Conservation (phyloP, 2,888 invertebrate species). For the Metellina segmentata region DNA sequence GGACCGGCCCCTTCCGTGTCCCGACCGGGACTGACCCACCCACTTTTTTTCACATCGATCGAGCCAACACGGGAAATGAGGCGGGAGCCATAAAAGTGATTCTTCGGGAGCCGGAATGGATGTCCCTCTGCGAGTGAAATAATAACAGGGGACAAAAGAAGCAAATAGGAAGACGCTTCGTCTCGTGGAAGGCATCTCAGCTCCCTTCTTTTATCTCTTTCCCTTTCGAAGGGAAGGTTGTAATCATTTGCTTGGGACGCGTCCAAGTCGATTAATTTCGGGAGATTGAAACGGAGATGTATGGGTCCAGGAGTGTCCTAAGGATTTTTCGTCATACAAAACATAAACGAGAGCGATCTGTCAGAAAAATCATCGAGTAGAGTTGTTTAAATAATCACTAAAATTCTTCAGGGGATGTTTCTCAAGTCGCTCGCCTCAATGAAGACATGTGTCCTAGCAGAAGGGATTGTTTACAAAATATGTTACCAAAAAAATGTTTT, state of each 20-base stretch:
- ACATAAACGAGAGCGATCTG: too few relatives aligned
- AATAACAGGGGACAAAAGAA: slow-evolving; percentile 7
- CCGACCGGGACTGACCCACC: neutral
- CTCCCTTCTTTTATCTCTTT: neutral
- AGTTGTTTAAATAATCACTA: too few relatives aligned
- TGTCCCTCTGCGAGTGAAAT: slow-evolving; percentile 11
- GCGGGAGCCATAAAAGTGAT: neutral
- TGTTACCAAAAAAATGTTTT: too few relatives aligned
- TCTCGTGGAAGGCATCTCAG: neutral
- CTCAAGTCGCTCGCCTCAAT: too few relatives aligned
- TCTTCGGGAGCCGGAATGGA: slow-evolving; percentile 23
- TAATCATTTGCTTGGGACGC: slow-evolving; percentile 38
- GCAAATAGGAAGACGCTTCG: neutral
- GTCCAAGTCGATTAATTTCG: slow-evolving; percentile 32
- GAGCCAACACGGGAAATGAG: neutral
- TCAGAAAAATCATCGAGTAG: too few relatives aligned
- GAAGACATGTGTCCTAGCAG: too few relatives aligned
- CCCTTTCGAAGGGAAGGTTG: neutral
- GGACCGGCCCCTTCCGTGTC: slow-evolving; percentile 22
- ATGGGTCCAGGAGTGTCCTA: too few relatives aligned
- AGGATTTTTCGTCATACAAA: too few relatives aligned
- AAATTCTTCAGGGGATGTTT: too few relatives aligned
- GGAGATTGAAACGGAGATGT: neutral
- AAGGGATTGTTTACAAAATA: too few relatives aligned
- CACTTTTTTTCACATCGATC: slow-evolving; percentile 8